Base-by-base conservation (phyloP, 1,140 invertebrate genomes). In the Paraescarpia echinospica region DNA sequence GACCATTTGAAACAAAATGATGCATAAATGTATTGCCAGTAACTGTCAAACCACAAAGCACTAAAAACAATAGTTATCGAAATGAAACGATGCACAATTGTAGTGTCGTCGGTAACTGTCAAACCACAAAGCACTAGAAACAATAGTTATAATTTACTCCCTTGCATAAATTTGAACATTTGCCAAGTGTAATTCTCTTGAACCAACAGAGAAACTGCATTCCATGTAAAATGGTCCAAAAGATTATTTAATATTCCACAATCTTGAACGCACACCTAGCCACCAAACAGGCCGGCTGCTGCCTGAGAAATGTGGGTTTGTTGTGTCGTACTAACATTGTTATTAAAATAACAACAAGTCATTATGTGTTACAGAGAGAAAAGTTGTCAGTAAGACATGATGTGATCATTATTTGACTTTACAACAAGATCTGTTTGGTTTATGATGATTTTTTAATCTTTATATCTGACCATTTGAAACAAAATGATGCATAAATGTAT, bases 181-280 rank as follows among this genome's bases (percentile, higher is more conserved):
- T 6, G 12, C 4, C 9, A 77, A 77, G 9, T 77, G 59, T 77
- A 27, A 31, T 22, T 77, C 59, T 31, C 59, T 0, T 77, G 59
- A 77, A 77, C 59, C 59, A 77, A 77, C 59, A 77, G 14, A 77
- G 4, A 77, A 41, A 77, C 59, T 31, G 22, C 2, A 31, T 77
- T 77, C 59, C 59, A 12, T 77, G 59, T 77, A 77, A 31, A 77
- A 31, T 27, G 59, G 59, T 27, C 59, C 59, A 77, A 77, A 77
- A 27, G 59, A 77, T 14, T 27, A 18, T 77, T 77, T 77, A n/a
- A 77, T 77, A 18, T 77, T 27, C 59, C 59, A 77, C 59, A 77
- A 77, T 77, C 59, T 77, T 77, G 59, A 77, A 77, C 59, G 59
- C 59, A 77, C 59, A 77, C 59, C 59, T 77, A 77, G 59, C 59